Evolutionary conservation across 2,888 invertebrate genomes (phyloP).

Genomic region (Volucella bombylans): DNA sequence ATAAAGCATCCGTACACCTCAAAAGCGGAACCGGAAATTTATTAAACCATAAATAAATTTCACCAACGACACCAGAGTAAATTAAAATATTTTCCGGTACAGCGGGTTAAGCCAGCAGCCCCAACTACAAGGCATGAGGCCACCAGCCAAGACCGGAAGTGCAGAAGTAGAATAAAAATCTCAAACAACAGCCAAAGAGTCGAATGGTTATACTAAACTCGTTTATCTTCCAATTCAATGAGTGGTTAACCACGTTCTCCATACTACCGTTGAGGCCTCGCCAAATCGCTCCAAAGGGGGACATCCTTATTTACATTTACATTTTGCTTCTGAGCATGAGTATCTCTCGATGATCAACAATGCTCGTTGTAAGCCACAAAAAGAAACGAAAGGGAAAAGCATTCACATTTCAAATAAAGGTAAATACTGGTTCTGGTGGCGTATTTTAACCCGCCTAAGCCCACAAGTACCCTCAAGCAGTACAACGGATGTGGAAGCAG

Average conservation of each 20-base stretch:
- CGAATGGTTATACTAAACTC: not conserved
- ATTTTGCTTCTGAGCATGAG: constrained; percentile 12
- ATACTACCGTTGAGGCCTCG: constrained; percentile 49
- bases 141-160: constrained; percentile 5
- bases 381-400: constrained; percentile 21
- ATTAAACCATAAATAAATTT: constrained; percentile 64
- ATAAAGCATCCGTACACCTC: constrained; percentile 23
- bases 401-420: constrained; percentile 8
- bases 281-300: constrained; percentile 66
- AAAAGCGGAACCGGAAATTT: constrained; percentile 36
- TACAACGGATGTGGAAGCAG: constrained; percentile 27
- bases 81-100: constrained; percentile 50
- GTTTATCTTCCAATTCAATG: constrained; percentile 64
- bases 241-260: constrained; percentile 63
- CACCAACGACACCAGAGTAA: constrained; percentile 60
- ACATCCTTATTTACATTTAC: constrained; percentile 48
- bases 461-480: constrained; percentile 8
- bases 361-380: constrained; percentile 32
- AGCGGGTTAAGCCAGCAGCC: constrained; percentile 11
- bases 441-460: not conserved
- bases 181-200: constrained; percentile 47
- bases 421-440: not conserved
- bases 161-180: constrained; percentile 16
- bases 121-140: not conserved
- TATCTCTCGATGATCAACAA: constrained; percentile 50